Evolutionary conservation across 2,113 vertebrate species (phyloP).

Genomic region (Aix galericulata): DNA sequence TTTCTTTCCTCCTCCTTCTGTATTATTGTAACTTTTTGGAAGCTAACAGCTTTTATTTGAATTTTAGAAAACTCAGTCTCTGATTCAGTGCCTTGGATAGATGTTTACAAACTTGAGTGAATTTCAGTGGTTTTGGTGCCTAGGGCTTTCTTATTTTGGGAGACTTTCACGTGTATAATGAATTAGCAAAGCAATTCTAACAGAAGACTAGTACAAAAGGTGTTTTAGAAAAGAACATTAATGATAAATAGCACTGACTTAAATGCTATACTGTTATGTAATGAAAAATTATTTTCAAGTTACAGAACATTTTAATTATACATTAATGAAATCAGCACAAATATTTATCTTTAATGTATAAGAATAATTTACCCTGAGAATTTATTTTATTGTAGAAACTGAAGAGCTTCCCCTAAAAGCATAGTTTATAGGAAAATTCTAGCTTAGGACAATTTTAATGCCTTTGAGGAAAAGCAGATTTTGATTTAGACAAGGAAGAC

Average conservation of each 20-base stretch:
- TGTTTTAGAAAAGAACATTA: background rate
- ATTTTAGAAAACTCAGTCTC: background rate
- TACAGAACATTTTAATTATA: background rate
- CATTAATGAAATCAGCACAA: background rate
- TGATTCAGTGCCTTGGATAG: background rate
- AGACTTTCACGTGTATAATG: background rate
- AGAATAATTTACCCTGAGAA: background rate
- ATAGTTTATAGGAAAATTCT: background rate
- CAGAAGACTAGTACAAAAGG: background rate
- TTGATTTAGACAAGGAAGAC: background rate
- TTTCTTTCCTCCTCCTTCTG: background rate
- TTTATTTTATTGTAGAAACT: background rate
- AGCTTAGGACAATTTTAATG: background rate
- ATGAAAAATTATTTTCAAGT: background rate
- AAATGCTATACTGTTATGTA: too few relatives aligned
- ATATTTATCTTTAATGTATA: background rate
- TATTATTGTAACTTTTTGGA: background rate
- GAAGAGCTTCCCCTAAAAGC: background rate
- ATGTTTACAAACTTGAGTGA: background rate
- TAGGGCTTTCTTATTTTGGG: slow-evolving; percentile 5
- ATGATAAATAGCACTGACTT: background rate
- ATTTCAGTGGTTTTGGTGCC: slow-evolving; percentile 3
- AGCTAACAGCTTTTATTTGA: background rate
- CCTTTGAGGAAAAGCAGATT: background rate
- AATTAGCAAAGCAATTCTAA: slow-evolving; percentile 18